Evolutionary conservation across 2,888 invertebrate genomes (phyloP).

Genomic region (Drosophila birchii): DNA sequence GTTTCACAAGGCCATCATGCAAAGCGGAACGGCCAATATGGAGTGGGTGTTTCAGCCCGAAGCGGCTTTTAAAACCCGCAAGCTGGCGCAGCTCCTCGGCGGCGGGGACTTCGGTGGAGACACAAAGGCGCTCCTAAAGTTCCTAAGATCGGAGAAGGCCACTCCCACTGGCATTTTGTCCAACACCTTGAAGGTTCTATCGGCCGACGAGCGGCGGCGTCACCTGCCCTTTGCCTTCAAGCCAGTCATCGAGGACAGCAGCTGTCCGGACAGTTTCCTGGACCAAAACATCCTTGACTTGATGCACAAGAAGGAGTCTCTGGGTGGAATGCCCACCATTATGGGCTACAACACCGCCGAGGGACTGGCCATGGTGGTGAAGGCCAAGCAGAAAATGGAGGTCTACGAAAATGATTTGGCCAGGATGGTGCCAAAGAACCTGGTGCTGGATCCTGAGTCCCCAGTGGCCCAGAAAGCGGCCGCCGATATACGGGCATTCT

Average conservation of each 20-base stretch:
- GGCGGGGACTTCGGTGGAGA: constrained; percentile 51
- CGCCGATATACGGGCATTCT: constrained; percentile 82
- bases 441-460: constrained; percentile 64
- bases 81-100: constrained; percentile 75
- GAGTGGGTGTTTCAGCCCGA: constrained; percentile 82
- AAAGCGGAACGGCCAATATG: constrained; percentile 82
- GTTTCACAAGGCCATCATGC: constrained; percentile 83
- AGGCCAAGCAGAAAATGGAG: constrained; percentile 72
- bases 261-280: constrained; percentile 77
- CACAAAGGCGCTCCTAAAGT: constrained; percentile 55
- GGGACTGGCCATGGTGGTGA: constrained; percentile 84
- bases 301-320: constrained; percentile 80
- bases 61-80: constrained; percentile 63
- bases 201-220: constrained; percentile 79
- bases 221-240: constrained; percentile 78
- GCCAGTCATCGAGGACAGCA: constrained; percentile 78
- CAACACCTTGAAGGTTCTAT: constrained; percentile 59
- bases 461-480: constrained; percentile 61
- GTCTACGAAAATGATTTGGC: constrained; percentile 74
- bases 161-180: constrained; percentile 57
- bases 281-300: constrained; percentile 85
- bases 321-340: constrained; percentile 85
- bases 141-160: constrained; percentile 69
- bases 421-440: constrained; percentile 79
- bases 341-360: constrained; percentile 87